A percentile compares a stretch with the other conserved stretches of the same genome.
phyloP scores from a whole-genome alignment of 2,888 invertebrate genomes.

The Serrognathus titanus region DNA sequence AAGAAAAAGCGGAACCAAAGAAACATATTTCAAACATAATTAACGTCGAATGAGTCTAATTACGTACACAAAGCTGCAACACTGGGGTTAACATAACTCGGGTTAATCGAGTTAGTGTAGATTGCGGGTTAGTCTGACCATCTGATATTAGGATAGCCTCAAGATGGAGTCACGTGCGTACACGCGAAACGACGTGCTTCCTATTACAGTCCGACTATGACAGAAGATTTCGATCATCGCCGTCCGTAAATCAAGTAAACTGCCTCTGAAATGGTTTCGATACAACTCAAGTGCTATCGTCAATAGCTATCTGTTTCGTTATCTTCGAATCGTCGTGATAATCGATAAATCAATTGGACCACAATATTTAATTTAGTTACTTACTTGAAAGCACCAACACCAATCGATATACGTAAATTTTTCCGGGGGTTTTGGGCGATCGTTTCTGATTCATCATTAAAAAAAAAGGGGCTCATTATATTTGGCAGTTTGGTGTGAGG shows the following conservation, averaged over 20 bases:
- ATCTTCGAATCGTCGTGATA: conserved; percentile 13
- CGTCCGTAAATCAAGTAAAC: conserved; percentile 20
- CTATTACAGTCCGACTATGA: conserved; percentile 20
- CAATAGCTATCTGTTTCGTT: conserved; percentile 18
- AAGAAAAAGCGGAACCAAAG: not conserved
- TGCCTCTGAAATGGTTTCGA: conserved; percentile 18
- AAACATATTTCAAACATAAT: not conserved
- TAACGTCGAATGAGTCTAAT: conserved; percentile 14
- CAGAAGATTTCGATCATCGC: conserved; percentile 21
- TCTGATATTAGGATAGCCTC: conserved; percentile 2
- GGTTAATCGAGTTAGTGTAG: conserved; percentile 4
- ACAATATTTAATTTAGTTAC: conserved; percentile 14
- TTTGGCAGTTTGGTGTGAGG: too few species aligned
- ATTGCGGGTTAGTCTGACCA: conserved; percentile 1
- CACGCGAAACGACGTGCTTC: conserved; percentile 19
- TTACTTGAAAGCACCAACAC: not conserved
- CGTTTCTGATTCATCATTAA: too few species aligned
- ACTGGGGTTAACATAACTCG: conserved; percentile 6
- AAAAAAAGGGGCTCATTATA: too few species aligned
- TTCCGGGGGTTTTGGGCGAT: too few species aligned
- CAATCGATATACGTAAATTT: too few species aligned
- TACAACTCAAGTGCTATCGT: conserved; percentile 19
- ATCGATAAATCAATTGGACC: conserved; percentile 23
- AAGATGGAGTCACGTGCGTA: conserved; percentile 23
- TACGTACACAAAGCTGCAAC: conserved; percentile 15